A percentile compares a stretch with the other conserved stretches of the same genome.
These are phyloP conservation scores for Muricea muricata DNA, from an alignment of 92 coral and sea anemone genomes.

Conservation along the genomic window DNA sequence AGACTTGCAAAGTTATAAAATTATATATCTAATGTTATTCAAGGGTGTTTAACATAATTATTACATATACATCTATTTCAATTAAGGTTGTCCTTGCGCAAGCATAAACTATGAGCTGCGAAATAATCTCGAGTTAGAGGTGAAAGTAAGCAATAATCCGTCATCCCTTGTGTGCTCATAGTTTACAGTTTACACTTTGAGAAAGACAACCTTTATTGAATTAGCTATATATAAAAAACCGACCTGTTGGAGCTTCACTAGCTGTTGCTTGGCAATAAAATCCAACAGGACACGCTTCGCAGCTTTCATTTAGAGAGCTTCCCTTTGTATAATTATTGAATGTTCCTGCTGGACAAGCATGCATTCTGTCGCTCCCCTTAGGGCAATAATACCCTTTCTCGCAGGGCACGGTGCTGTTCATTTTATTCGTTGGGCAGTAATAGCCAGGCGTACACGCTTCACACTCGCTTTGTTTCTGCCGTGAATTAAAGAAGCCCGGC, in stretches of 20 bases:
- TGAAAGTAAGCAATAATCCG: no score
- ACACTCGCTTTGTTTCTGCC: slow-evolving; percentile 79
- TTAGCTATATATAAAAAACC: no score
- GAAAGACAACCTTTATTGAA: no score
- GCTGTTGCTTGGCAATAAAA: slow-evolving; percentile 94
- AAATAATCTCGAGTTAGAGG: no score
- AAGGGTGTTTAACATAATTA: no score
- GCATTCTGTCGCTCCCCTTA: slow-evolving; percentile 85
- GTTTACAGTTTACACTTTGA: no score
- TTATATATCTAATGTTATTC: no score
- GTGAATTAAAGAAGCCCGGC: slow-evolving; percentile 90
- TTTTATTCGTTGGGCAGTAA: slow-evolving; percentile 88
- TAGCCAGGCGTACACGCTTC: slow-evolving; percentile 80
- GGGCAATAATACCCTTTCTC: slow-evolving; percentile 89
- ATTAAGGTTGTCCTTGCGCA: no score
- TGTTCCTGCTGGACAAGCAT: slow-evolving; percentile 92
- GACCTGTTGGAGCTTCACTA: slow-evolving; percentile 84
- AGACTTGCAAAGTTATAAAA: no score
- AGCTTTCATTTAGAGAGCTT: slow-evolving; percentile 81
- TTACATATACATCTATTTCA: no score
- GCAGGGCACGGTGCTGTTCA: slow-evolving; percentile 70
- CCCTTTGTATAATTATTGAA: slow-evolving; percentile 81
- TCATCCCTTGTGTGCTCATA: no score
- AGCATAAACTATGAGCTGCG: no score
- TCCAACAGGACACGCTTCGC: slow-evolving; percentile 79